phyloP scores from a whole-genome alignment of 2,888 invertebrate species.

The Baronia brevicornis region DNA sequence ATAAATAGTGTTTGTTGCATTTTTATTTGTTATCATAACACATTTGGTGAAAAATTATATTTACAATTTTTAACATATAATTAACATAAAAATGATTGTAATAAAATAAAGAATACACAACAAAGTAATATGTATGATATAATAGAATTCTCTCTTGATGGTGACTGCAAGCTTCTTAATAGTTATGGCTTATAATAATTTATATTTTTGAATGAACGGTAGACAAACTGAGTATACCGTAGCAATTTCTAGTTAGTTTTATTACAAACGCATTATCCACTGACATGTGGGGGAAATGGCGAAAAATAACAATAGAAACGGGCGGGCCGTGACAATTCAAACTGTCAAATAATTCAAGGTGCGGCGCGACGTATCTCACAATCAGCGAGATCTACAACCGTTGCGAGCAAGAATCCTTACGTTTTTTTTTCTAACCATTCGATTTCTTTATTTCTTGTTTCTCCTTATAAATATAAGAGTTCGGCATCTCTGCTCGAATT shows the following conservation, averaged over 20 bases:
- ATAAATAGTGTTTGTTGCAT: too few species aligned
- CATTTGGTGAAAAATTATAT: too few species aligned
- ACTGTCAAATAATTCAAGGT: constrained; percentile 69
- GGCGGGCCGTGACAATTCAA: constrained; percentile 56
- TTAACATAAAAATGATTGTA: too few species aligned
- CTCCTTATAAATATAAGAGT: constrained; percentile 69
- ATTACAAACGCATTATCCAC: constrained; percentile 43
- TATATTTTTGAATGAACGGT: constrained; percentile 37
- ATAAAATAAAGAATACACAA: too few species aligned
- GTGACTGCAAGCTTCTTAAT: too few species aligned
- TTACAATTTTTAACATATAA: too few species aligned
- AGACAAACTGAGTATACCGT: constrained; percentile 35
- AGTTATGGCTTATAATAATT: too few species aligned
- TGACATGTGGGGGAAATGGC: constrained; percentile 32
- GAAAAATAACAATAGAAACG: constrained; percentile 50
- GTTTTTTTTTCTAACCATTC: constrained; percentile 55
- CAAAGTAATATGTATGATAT: too few species aligned
- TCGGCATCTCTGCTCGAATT: constrained; percentile 64
- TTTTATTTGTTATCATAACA: too few species aligned
- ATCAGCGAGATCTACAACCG: constrained; percentile 66
- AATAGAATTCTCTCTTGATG: too few species aligned
- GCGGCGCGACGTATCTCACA: constrained; percentile 60
- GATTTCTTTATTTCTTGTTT: constrained; percentile 65
- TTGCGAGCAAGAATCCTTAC: constrained; percentile 36
- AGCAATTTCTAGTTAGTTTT: constrained; percentile 45